Evolutionary conservation across 2,113 vertebrate species (phyloP).

Genomic region (Xenopus laevis): DNA sequence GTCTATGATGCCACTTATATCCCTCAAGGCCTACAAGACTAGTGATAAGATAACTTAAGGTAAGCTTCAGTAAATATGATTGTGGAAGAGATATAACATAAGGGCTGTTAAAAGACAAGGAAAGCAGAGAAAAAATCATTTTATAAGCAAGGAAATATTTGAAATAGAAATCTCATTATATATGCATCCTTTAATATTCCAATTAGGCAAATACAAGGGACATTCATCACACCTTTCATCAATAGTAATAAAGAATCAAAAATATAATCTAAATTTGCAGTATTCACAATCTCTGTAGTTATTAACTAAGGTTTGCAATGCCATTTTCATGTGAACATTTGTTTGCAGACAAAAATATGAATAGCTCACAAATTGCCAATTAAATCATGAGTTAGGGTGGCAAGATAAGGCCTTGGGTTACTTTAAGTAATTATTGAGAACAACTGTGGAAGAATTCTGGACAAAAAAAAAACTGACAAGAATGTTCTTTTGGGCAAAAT

Average conservation of each 20-base stretch:
- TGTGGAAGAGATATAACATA: too few species aligned
- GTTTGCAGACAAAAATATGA: conserved; percentile 53
- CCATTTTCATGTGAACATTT: conserved; percentile 50
- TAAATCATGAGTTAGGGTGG: conserved; percentile 49
- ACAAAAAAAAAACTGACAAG: conserved; percentile 61
- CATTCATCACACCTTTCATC: neutral
- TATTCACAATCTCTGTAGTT: conserved; percentile 42
- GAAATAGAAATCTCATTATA: conserved; percentile 45
- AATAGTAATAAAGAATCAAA: conserved; percentile 23
- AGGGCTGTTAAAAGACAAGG: too few species aligned
- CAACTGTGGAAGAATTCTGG: conserved; percentile 58
- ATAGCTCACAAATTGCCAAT: conserved; percentile 52
- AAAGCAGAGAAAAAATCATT: too few species aligned
- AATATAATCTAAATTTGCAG: neutral
- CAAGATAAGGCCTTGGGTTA: conserved; percentile 60
- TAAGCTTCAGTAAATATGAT: too few species aligned
- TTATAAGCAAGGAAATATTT: too few species aligned
- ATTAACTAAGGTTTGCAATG: conserved; percentile 26
- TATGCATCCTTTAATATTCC: conserved; percentile 54
- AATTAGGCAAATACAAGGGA: neutral
- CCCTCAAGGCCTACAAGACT: too few species aligned
- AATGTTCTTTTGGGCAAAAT: conserved; percentile 50
- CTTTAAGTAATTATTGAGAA: conserved; percentile 60
- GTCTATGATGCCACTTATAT: too few species aligned
- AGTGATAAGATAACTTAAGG: too few species aligned